Conservation (phyloP, 1,140 invertebrate species). For the Dreissena rostriformis region DNA sequence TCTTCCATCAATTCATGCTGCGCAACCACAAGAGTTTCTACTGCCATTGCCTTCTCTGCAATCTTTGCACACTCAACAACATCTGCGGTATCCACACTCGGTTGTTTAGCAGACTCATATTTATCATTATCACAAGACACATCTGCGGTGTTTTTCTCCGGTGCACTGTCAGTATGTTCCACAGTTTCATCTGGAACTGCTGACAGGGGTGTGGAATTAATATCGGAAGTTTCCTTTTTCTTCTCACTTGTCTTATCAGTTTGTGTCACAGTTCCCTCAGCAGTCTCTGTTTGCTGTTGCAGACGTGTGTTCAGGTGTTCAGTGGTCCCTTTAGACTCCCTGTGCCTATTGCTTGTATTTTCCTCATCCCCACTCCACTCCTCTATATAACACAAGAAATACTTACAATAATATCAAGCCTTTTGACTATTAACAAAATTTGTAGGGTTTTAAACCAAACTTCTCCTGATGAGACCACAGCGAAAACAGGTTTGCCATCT, state of each 20-base stretch:
- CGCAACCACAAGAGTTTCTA: neutral
- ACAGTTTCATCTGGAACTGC: neutral
- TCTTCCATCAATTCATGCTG: neutral
- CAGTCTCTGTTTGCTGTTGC: no score
- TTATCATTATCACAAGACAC: slow-evolving; percentile 1
- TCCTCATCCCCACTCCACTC: slow-evolving; percentile 50
- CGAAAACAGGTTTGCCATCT: no score
- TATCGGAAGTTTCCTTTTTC: neutral
- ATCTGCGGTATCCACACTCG: neutral
- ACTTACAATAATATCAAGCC: no score
- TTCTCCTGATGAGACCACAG: no score
- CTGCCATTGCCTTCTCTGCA: neutral
- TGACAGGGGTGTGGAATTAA: neutral
- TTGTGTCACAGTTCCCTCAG: neutral
- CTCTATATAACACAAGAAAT: neutral
- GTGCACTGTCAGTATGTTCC: neutral
- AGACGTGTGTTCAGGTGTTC: no score
- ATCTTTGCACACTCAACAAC: neutral
- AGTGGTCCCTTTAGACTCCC: neutral
- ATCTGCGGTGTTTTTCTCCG: neutral
- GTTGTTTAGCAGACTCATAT: neutral
- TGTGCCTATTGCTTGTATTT: neutral
- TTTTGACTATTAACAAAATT: no score
- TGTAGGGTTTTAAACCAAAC: no score
- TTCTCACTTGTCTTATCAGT: neutral